Percentiles rank a stretch among this genome's conserved stretches.
Conservation (phyloP, 2,888 invertebrate genomes). For the Teinopalpus imperialis region DNA sequence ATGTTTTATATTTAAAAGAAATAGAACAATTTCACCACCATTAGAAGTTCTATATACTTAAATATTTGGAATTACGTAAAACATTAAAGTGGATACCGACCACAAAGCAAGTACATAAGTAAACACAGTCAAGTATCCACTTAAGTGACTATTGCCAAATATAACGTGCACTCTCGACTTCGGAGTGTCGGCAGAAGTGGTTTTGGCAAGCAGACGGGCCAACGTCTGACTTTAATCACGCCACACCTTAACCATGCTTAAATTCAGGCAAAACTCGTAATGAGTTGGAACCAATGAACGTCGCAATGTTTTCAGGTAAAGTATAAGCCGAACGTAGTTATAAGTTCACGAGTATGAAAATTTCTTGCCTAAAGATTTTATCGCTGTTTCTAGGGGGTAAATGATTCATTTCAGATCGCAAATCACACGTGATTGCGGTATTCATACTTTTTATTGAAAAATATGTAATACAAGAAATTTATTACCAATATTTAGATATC, state of each 20-base stretch:
- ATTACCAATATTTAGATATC: too few species aligned
- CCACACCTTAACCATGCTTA: slow-evolving; percentile 64
- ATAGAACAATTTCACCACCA: slow-evolving; percentile 20
- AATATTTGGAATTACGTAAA: slow-evolving; percentile 39
- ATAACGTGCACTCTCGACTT: slow-evolving; percentile 45
- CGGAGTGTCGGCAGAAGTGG: slow-evolving; percentile 57
- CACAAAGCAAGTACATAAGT: slow-evolving; percentile 45
- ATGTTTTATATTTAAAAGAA: too few species aligned
- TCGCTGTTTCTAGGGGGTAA: not conserved
- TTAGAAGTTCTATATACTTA: slow-evolving; percentile 22
- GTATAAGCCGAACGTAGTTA: slow-evolving; percentile 29
- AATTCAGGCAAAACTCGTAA: slow-evolving; percentile 61
- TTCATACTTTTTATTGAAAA: too few species aligned
- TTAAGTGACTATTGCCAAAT: slow-evolving; percentile 58
- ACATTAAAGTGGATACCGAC: slow-evolving; percentile 39
- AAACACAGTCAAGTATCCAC: slow-evolving; percentile 47
- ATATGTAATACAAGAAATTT: too few species aligned
- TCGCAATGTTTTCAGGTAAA: slow-evolving; percentile 38
- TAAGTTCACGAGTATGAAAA: slow-evolving; percentile 2
- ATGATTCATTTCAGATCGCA: too few species aligned
- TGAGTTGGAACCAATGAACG: slow-evolving; percentile 65
- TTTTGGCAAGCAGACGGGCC: slow-evolving; percentile 69
- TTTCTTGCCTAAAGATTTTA: slow-evolving; percentile 1
- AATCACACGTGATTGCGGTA: too few species aligned
- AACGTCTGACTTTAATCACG: slow-evolving; percentile 68